Evolutionary conservation across 2,113 vertebrate genomes (phyloP).

Genomic region (Dasypus novemcinctus): DNA sequence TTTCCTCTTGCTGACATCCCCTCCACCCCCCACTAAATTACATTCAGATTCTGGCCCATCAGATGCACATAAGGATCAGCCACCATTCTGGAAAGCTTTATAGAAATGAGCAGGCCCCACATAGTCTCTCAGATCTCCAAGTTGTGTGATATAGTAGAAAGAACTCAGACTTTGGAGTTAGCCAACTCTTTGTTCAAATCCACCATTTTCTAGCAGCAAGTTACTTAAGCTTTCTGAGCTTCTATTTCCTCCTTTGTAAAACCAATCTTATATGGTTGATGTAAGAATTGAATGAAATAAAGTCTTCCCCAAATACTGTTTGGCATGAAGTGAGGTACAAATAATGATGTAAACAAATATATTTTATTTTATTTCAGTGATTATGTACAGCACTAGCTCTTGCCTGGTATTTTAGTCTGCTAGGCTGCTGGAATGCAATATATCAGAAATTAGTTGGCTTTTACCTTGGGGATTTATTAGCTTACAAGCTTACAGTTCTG

Average conservation of each 20-base stretch:
- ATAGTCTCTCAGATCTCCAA: not conserved
- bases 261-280: no score
- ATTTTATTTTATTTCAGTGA: not conserved
- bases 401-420: no score
- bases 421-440: no score
- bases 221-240: not conserved
- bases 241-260: not conserved
- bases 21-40: no score
- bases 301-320: not conserved
- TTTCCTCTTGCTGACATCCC: not conserved
- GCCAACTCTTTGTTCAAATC: not conserved
- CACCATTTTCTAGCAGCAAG: not conserved
- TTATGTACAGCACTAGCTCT: rapidly evolving
- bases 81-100: not conserved
- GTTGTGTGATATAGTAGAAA: not conserved
- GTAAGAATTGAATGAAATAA: not conserved
- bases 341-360: not conserved
- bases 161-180: not conserved
- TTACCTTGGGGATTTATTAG: no score
- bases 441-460: no score
- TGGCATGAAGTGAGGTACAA: not conserved
- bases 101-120: not conserved
- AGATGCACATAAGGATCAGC: not conserved
- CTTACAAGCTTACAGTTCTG: no score
- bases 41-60: not conserved